phyloP scores from a whole-genome alignment of 1,140 invertebrate genomes.

The Condylostylus longicornis region DNA sequence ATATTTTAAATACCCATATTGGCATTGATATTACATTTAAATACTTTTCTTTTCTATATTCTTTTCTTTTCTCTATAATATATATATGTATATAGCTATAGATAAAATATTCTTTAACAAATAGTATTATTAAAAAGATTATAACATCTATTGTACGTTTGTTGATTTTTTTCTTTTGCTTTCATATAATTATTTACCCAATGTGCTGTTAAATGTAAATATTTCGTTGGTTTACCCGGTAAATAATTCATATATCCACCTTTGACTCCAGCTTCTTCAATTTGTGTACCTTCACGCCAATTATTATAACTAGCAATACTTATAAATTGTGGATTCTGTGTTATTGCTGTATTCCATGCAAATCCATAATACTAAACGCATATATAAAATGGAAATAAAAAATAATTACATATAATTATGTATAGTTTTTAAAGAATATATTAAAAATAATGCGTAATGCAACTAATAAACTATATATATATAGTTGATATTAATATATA shows the following conservation, averaged over 20 bases:
- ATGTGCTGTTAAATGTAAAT: constrained; percentile 41
- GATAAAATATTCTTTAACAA: no score
- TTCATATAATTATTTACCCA: constrained; percentile 40
- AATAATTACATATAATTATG: not conserved
- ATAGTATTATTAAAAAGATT: constrained; percentile 30
- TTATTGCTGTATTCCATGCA: constrained; percentile 39
- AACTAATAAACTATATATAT: no score
- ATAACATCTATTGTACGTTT: constrained; percentile 25
- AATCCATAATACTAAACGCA: constrained; percentile 36
- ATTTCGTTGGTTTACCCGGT: constrained; percentile 40
- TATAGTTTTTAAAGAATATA: not conserved
- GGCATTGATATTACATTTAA: no score
- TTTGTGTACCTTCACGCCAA: constrained; percentile 46
- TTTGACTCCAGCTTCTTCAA: constrained; percentile 41
- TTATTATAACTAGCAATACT: constrained; percentile 46
- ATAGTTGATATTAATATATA: no score
- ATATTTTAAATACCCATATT: no score
- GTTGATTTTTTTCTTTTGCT: constrained; percentile 20
- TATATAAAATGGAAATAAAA: not conserved
- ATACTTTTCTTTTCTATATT: no score
- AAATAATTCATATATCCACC: constrained; percentile 40
- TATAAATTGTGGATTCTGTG: constrained; percentile 35
- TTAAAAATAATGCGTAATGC: not conserved
- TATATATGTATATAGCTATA: no score
- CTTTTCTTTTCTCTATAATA: no score